Percentiles rank a stretch among this genome's conserved stretches.
phyloP scores from a whole-genome alignment of 2,888 invertebrate species.

The Erebia epiphron region DNA sequence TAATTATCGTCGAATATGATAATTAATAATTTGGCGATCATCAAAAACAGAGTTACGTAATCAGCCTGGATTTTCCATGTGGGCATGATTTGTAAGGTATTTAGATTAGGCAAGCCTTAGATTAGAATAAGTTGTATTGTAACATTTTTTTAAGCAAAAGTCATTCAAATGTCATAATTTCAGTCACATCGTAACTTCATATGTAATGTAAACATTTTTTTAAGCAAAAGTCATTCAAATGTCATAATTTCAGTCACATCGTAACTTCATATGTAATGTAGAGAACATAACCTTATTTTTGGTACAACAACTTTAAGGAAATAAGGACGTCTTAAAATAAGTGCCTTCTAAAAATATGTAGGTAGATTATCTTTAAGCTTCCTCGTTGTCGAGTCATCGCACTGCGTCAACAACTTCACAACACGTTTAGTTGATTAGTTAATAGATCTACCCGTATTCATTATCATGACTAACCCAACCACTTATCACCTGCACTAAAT shows the following conservation, averaged over 20 bases:
- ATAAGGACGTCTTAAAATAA: neutral
- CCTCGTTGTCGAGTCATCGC: conserved; percentile 11
- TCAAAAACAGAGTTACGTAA: neutral
- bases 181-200: too few relatives aligned
- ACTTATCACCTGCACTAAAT: conserved; percentile 17
- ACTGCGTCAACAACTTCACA: conserved; percentile 7
- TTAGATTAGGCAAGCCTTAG: too few relatives aligned
- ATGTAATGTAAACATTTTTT: too few relatives aligned
- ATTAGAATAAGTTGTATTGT: too few relatives aligned
- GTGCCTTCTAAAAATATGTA: neutral
- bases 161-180: neutral
- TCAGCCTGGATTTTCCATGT: neutral
- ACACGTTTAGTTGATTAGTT: neutral
- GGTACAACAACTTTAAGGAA: neutral
- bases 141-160: too few relatives aligned
- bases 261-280: too few relatives aligned
- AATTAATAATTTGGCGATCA: neutral
- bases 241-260: neutral
- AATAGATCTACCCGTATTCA: conserved; percentile 4
- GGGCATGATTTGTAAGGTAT: too few relatives aligned
- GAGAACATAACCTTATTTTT: too few relatives aligned
- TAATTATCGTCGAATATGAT: neutral
- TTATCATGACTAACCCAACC: conserved; percentile 14
- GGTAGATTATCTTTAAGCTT: neutral
- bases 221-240: neutral